phyloP scores from a whole-genome alignment of 2,113 vertebrate genomes.

The Cryptomyrus ogoouensis region DNA sequence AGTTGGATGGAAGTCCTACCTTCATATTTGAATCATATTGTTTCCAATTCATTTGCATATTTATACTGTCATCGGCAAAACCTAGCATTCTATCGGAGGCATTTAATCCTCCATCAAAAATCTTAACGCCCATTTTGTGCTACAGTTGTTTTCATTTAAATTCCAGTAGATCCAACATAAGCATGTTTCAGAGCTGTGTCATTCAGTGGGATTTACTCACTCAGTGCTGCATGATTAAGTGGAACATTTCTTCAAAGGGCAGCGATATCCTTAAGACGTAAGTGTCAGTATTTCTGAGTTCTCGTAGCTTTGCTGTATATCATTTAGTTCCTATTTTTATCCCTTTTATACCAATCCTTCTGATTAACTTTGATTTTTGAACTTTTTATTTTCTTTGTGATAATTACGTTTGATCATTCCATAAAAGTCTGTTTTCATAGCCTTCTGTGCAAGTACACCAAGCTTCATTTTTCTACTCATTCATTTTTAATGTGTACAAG shows the following conservation, averaged over 20 bases:
- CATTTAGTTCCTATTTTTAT: not conserved
- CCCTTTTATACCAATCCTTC: not conserved
- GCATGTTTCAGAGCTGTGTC: not conserved
- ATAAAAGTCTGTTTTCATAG: not conserved
- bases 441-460: not conserved
- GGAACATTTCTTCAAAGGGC: not conserved
- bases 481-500: not conserved
- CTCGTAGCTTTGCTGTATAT: not conserved
- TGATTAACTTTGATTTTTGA: not conserved
- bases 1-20: not conserved
- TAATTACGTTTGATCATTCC: not conserved
- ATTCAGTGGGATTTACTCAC: not conserved
- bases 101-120: not conserved
- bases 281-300: not conserved
- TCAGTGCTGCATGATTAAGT: not conserved
- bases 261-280: not conserved
- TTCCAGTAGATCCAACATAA: not conserved
- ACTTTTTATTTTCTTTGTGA: not conserved
- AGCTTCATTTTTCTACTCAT: not conserved
- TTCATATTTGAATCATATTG: not conserved
- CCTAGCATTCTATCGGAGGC: not conserved
- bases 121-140: not conserved
- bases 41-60: not conserved
- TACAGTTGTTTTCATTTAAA: not conserved
- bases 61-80: not conserved